Evolutionary conservation across 1,140 invertebrate genomes (phyloP).

Genomic region (Drosophila fuyamai): DNA sequence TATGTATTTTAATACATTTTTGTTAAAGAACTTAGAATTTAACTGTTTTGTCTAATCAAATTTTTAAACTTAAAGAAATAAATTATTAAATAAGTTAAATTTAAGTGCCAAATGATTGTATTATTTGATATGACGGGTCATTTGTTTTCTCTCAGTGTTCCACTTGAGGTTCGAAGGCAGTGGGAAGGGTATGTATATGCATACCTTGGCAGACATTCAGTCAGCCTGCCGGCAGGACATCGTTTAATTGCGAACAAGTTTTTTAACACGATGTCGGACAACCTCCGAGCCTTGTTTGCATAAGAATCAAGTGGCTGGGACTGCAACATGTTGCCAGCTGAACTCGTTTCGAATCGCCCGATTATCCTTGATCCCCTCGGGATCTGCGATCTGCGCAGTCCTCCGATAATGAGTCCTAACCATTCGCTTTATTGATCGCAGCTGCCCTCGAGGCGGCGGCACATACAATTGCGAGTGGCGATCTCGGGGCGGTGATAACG

Average conservation of each 20-base stretch:
- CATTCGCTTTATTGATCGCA: conserved; percentile 73
- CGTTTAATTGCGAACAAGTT: conserved; percentile 85
- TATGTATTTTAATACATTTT: no score
- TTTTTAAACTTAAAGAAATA: no score
- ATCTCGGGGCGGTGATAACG: conserved; percentile 73
- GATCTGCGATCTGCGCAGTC: conserved; percentile 4
- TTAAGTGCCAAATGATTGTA: no score
- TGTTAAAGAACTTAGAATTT: no score
- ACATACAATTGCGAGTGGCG: conserved; percentile 40
- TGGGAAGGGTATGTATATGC: neutral
- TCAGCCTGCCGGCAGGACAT: conserved; percentile 83
- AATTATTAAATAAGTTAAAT: no score
- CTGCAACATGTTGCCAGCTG: conserved; percentile 58
- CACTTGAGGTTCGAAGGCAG: conserved; percentile 8
- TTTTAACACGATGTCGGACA: conserved; percentile 84
- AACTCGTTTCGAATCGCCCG: conserved; percentile 46
- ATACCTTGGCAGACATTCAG: conserved; percentile 64
- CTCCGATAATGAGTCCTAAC: conserved; percentile 79
- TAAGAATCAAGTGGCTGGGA: conserved; percentile 60
- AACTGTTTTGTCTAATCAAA: no score
- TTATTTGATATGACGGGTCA: no score
- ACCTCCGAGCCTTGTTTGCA: conserved; percentile 73
- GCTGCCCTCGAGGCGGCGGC: conserved; percentile 65
- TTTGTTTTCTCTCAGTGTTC: conserved; percentile 14
- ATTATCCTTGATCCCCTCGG: conserved; percentile 62